Percentiles rank a stretch among this genome's conserved stretches.
phyloP scores from a whole-genome alignment of 2,888 invertebrate genomes.

The Polymixis flavicincta region DNA sequence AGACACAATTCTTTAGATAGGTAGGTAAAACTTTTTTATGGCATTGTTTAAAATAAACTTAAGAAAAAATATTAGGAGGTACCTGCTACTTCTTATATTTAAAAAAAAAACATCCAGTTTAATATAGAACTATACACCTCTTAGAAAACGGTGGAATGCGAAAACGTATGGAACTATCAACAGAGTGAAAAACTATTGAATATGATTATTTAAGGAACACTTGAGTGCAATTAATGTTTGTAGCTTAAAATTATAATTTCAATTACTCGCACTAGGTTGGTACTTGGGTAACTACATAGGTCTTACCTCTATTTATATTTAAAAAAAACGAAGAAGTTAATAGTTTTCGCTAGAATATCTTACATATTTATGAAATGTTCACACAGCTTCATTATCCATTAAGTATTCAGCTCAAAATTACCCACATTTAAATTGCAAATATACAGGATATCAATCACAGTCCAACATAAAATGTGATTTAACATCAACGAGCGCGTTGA shows the following conservation, averaged over 20 bases:
- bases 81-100: no score
- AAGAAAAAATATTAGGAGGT: no score
- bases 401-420: constrained; percentile 10
- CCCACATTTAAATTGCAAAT: background rate
- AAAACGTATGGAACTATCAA: constrained; percentile 31
- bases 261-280: background rate
- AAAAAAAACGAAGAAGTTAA: background rate
- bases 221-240: background rate
- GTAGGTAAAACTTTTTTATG: background rate
- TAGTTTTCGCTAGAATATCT: no score
- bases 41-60: no score
- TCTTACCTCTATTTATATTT: no score
- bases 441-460: constrained; percentile 42
- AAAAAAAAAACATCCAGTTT: no score
- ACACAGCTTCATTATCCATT: background rate
- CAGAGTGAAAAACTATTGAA: constrained; percentile 13
- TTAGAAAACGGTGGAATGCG: no score
- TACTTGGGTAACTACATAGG: background rate
- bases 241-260: background rate
- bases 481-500: constrained; percentile 65
- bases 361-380: background rate
- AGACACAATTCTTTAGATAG: background rate
- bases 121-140: no score
- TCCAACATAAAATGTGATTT: constrained; percentile 48
- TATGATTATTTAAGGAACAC: constrained; percentile 33